phyloP scores from a whole-genome alignment of 2,797 vertebrate species.

The Eleutherodactylus coqui region DNA sequence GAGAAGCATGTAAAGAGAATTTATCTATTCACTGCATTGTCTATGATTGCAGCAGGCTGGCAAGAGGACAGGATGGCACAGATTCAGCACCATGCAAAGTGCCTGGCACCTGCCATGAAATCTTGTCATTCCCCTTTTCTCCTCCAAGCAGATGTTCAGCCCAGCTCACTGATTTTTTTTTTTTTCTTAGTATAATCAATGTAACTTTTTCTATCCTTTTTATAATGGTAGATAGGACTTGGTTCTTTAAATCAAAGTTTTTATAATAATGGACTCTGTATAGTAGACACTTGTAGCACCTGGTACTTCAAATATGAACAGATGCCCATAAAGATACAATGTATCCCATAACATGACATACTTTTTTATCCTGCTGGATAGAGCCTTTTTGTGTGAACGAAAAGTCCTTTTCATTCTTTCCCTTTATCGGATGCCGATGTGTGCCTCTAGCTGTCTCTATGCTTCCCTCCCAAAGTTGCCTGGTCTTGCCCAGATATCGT shows the following conservation, averaged over 20 bases:
- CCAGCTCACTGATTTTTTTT: not conserved
- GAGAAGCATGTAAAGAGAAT: constrained; percentile 50
- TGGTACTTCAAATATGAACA: no score
- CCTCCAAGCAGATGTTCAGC: not conserved
- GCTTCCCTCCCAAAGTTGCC: not conserved
- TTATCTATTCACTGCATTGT: constrained; percentile 36
- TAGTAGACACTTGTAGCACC: no score
- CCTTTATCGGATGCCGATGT: not conserved
- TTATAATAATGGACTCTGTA: no score
- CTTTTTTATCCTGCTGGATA: no score
- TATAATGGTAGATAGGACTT: not conserved
- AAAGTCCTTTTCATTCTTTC: not conserved
- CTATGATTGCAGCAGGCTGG: not conserved
- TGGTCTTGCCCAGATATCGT: not conserved
- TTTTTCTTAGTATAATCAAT: no score
- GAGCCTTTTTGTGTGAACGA: no score
- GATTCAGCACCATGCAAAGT: constrained; percentile 24
- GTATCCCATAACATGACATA: no score
- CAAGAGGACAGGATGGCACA: constrained; percentile 42
- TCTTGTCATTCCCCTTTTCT: not conserved
- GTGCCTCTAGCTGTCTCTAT: not conserved
- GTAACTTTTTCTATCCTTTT: no score
- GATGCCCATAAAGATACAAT: no score
- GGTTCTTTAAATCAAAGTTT: no score
- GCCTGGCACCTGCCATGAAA: constrained; percentile 38